A percentile compares a stretch with the other conserved stretches of the same genome.
phyloP scores from a whole-genome alignment of 2,113 vertebrate genomes.

The Bagarius yarrelli region DNA sequence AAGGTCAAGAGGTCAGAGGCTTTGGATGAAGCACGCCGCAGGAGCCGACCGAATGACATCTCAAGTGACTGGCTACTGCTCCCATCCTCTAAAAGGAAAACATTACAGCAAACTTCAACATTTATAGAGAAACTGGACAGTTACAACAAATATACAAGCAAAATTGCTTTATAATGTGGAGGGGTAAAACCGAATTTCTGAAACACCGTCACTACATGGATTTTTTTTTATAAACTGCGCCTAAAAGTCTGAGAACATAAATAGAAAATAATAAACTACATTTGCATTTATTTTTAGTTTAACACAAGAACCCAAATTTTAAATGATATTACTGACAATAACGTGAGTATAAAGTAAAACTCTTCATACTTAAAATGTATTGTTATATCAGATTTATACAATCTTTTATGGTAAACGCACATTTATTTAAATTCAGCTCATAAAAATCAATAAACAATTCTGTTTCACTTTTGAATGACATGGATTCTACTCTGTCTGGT shows the following conservation, averaged over 20 bases:
- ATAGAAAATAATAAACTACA: not conserved
- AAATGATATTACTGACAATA: not conserved
- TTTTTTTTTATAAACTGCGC: not conserved
- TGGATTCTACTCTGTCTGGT: too few relatives aligned
- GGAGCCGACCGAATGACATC: slow-evolving; percentile 98
- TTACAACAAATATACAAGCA: not conserved
- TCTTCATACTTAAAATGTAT: not conserved
- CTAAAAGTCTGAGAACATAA: not conserved
- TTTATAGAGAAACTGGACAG: not conserved
- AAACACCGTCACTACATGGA: not conserved
- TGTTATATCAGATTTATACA: too few relatives aligned
- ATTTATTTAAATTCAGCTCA: too few relatives aligned
- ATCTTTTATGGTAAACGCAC: too few relatives aligned
- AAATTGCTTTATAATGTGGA: not conserved
- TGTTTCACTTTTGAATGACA: too few relatives aligned
- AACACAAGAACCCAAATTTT: not conserved
- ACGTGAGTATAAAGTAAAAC: not conserved
- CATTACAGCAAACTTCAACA: not conserved
- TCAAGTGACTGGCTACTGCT: slow-evolving; percentile 66
- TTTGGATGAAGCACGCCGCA: slow-evolving; percentile 92
- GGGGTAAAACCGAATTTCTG: not conserved
- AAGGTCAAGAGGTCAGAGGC: slow-evolving; percentile 95
- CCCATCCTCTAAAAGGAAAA: slow-evolving; percentile 79
- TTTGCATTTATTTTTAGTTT: not conserved
- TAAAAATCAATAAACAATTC: too few relatives aligned